Conservation (phyloP, 1,140 invertebrate species). For the Drosophila guanche region DNA sequence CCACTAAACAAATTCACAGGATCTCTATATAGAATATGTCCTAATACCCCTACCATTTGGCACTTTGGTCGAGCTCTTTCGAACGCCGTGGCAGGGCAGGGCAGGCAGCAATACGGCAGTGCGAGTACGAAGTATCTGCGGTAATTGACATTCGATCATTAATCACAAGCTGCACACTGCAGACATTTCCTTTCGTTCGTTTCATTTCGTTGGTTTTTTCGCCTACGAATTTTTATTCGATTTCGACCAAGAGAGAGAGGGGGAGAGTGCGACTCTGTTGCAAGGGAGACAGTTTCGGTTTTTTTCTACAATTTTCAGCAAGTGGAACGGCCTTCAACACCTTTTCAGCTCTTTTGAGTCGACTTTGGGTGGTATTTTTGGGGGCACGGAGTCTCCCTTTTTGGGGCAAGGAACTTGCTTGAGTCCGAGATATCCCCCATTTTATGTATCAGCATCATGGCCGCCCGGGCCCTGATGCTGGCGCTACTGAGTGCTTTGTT, state of each 20-base stretch:
- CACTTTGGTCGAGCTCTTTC: no score
- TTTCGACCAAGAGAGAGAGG: neutral
- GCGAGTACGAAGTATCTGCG: conserved; percentile 59
- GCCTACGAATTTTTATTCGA: conserved; percentile 31
- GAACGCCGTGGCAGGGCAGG: no score
- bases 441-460: conserved; percentile 43
- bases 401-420: neutral
- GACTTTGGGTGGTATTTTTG: no score
- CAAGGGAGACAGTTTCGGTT: conserved; percentile 33
- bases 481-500: conserved; percentile 63
- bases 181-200: conserved; percentile 71
- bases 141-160: conserved; percentile 83
- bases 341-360: conserved; percentile 16
- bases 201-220: conserved; percentile 63
- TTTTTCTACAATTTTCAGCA: conserved; percentile 27
- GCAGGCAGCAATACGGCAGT: neutral
- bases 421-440: neutral
- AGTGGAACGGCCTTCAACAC: conserved; percentile 70
- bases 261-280: conserved; percentile 1
- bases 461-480: conserved; percentile 16
- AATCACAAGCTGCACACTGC: conserved; percentile 82
- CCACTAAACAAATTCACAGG: no score
- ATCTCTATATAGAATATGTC: no score
- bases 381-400: no score
- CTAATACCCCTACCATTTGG: no score